phyloP scores from a whole-genome alignment of 2,888 invertebrate species.

The Clusia tigrina region DNA sequence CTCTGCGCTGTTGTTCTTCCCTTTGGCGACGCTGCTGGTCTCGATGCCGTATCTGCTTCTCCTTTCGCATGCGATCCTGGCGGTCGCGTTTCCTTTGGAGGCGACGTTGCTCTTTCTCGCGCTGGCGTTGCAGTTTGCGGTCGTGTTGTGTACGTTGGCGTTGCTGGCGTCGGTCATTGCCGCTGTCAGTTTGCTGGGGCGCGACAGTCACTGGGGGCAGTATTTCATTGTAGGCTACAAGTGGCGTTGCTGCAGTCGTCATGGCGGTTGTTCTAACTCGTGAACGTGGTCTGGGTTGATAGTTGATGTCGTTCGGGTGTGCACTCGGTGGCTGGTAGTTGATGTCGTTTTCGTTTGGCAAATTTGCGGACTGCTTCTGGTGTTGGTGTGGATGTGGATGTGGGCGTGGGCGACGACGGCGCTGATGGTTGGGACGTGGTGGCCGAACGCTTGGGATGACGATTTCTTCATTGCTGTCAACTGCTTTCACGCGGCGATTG shows the following conservation, averaged over 20 bases:
- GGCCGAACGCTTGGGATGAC: constrained; percentile 41
- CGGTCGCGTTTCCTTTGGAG: constrained; percentile 46
- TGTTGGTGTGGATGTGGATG: constrained; percentile 26
- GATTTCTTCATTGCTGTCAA: constrained; percentile 55
- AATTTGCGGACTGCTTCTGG: not conserved
- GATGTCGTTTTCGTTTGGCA: constrained; percentile 45
- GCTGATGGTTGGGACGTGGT: constrained; percentile 20
- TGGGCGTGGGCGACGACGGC: constrained; percentile 32
- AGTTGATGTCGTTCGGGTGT: constrained; percentile 39
- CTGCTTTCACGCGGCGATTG: constrained; percentile 53
- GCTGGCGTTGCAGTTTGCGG: constrained; percentile 49
- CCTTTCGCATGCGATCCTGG: constrained; percentile 40
- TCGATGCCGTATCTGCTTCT: constrained; percentile 26
- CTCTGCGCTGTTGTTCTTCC: constrained; percentile 9
- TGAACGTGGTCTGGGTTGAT: constrained; percentile 34
- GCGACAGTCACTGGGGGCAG: constrained; percentile 15
- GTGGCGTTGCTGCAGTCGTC: constrained; percentile 21
- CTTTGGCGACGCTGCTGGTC: constrained; percentile 11
- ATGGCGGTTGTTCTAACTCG: constrained; percentile 26
- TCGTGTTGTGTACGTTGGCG: constrained; percentile 46
- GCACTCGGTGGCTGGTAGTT: constrained; percentile 38
- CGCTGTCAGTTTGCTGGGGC: constrained; percentile 4
- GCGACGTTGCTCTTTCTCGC: constrained; percentile 49
- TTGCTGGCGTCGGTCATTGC: constrained; percentile 16
- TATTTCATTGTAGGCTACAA: constrained; percentile 41